phyloP scores from a whole-genome alignment of 1,140 invertebrate genomes.

The Acromyrmex heyeri region DNA sequence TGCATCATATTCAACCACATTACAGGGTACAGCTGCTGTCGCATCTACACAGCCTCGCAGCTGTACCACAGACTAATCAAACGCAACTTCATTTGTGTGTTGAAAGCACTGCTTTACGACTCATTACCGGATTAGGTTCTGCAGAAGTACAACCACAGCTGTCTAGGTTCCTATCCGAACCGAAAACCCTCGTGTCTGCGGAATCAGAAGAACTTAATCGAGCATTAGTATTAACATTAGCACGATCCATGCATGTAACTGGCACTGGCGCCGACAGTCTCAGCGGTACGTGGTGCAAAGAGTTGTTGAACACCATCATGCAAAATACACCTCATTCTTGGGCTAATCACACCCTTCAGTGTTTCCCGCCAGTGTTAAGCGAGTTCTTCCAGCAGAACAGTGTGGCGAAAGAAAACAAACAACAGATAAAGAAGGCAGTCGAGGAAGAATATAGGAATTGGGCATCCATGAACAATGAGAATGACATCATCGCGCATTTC shows the following conservation, averaged over 20 bases:
- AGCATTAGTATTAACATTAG: conserved; percentile 96
- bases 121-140: conserved; percentile 96
- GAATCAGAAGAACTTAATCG: conserved; percentile 98
- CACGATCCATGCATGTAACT: conserved; percentile 97
- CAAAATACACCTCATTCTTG: conserved; percentile 97
- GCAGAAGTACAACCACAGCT: conserved; percentile 96
- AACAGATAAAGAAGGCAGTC: conserved; percentile 95
- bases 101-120: conserved; percentile 96
- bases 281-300: conserved; percentile 95
- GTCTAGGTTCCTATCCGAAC: conserved; percentile 94
- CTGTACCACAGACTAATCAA: conserved; percentile 97
- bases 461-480: conserved; percentile 98
- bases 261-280: conserved; percentile 88
- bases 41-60: conserved; percentile 95
- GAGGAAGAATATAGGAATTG: conserved; percentile 98
- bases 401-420: conserved; percentile 95
- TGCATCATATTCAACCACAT: conserved; percentile 98
- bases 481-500: conserved; percentile 98
- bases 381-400: conserved; percentile 95
- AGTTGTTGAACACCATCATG: conserved; percentile 96
- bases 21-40: conserved; percentile 96
- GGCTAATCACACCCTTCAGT: conserved; percentile 96
- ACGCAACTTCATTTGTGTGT: conserved; percentile 98
- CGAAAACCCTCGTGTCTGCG: conserved; percentile 95
- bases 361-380: conserved; percentile 95